Evolutionary conservation across 2,888 invertebrate genomes (phyloP).

Genomic region (Perdita meconis): DNA sequence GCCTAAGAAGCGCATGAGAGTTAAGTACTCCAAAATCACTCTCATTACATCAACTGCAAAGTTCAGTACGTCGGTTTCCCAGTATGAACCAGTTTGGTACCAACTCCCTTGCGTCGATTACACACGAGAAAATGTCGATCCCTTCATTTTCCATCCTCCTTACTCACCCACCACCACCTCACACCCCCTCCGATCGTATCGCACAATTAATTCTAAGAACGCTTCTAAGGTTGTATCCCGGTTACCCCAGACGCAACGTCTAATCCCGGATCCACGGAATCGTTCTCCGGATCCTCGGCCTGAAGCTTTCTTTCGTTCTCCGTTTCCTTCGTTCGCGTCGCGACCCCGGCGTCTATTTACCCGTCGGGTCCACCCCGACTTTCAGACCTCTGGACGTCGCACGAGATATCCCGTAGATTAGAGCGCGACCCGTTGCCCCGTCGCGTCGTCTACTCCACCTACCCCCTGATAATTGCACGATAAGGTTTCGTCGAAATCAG

Average conservation of each 20-base stretch:
- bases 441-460: conserved; percentile 37
- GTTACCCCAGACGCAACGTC: not conserved
- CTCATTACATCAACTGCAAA: too few species aligned
- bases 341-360: conserved; percentile 32
- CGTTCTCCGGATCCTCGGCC: conserved; percentile 13
- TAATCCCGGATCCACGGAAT: conserved; percentile 30
- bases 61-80: too few species aligned
- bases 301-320: conserved; percentile 28
- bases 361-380: conserved; percentile 16
- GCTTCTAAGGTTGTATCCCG: not conserved
- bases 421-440: conserved; percentile 48
- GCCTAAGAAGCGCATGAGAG: too few species aligned
- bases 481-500: conserved; percentile 63
- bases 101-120: too few species aligned
- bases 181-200: not conserved
- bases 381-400: conserved; percentile 32
- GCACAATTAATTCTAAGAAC: conserved; percentile 10
- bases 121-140: too few species aligned
- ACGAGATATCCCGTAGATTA: conserved; percentile 57
- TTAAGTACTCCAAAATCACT: too few species aligned
- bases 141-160: not conserved
- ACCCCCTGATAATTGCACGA: conserved; percentile 64
- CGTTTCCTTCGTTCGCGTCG: conserved; percentile 35
- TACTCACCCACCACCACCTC: not conserved
- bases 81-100: too few species aligned